Conservation (phyloP, 2,797 vertebrate genomes). For the Mormyrus proboscirostris region DNA sequence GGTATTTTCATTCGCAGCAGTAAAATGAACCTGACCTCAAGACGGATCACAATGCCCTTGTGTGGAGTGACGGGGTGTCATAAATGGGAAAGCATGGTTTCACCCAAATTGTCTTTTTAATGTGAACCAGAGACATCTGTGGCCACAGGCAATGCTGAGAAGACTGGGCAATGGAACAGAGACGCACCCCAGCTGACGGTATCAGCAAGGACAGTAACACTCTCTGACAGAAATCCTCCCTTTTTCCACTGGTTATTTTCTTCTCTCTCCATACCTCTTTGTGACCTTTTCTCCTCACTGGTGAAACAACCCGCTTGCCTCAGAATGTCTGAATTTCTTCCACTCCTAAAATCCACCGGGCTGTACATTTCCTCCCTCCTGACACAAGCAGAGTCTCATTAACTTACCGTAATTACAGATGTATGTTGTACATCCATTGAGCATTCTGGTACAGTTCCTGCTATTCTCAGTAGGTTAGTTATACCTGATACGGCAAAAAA, state of each 20-base stretch:
- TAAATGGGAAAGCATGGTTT: neutral
- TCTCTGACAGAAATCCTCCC: neutral
- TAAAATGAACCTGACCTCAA: neutral
- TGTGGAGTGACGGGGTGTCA: neutral
- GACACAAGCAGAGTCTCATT: neutral
- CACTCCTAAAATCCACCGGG: neutral
- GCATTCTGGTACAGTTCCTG: neutral
- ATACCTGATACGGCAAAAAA: neutral
- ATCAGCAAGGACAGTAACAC: neutral
- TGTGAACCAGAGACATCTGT: neutral
- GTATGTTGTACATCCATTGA: neutral
- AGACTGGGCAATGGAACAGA: neutral
- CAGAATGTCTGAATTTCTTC: neutral
- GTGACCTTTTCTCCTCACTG: neutral
- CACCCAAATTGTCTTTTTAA: constrained; percentile 2
- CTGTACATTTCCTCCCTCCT: neutral
- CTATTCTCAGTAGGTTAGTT: neutral
- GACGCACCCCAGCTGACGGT: neutral
- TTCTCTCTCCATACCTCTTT: neutral
- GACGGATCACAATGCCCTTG: neutral
- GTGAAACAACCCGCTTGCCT: neutral
- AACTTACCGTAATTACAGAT: neutral
- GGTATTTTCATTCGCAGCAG: neutral
- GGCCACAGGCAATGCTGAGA: neutral
- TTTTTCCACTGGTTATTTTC: neutral